Evolutionary conservation across 2,113 vertebrate genomes (phyloP).

Genomic region (Calypte anna): DNA sequence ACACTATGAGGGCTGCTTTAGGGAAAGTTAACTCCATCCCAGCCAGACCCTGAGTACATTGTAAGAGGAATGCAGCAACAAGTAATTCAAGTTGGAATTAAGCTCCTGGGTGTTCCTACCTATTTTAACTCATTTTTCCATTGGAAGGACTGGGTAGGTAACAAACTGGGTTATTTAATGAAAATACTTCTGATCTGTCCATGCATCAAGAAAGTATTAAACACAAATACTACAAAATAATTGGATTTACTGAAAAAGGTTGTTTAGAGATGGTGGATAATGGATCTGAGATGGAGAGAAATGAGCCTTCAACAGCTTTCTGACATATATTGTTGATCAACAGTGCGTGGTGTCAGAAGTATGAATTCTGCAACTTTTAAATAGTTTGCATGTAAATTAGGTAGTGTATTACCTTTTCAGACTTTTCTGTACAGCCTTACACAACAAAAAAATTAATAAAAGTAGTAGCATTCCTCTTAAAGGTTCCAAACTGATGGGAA

Average conservation of each 20-base stretch:
- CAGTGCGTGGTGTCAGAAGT: not conserved
- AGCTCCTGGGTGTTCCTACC: not conserved
- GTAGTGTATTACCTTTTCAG: not conserved
- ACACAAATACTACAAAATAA: not conserved
- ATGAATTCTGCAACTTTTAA: not conserved
- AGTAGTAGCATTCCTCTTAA: not conserved
- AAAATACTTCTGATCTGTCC: not conserved
- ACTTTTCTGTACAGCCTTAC: not conserved
- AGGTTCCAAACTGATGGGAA: not conserved
- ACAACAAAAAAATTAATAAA: conserved; percentile 23
- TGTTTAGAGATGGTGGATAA: not conserved
- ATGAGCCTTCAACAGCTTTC: not conserved
- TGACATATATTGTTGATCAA: not conserved
- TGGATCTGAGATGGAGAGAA: not conserved
- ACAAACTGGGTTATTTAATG: not conserved
- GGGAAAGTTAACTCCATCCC: too few relatives aligned
- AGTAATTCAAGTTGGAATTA: not conserved
- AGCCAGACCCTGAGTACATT: too few relatives aligned
- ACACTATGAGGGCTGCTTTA: too few relatives aligned
- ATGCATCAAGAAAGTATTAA: not conserved
- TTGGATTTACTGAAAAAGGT: not conserved
- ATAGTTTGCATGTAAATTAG: conserved; percentile 21
- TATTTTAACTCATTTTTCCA: not conserved
- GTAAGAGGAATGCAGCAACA: not conserved
- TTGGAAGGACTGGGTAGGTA: not conserved